A percentile compares a stretch with the other conserved stretches of the same genome.
Conservation (phyloP, 2,888 invertebrate genomes). For the Furcula furcula region DNA sequence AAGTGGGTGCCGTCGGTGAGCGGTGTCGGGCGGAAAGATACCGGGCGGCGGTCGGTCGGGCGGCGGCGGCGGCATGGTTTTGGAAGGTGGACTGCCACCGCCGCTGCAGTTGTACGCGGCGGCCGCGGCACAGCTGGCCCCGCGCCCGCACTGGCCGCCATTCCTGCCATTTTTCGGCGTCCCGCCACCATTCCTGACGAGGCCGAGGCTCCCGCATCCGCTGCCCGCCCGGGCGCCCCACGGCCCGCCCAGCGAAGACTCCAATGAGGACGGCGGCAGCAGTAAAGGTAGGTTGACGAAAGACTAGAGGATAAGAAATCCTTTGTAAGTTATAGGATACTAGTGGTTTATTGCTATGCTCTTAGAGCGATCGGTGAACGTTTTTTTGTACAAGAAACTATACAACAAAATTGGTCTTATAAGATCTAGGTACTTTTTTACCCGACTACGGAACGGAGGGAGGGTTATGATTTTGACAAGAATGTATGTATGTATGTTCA, state of each 20-base stretch:
- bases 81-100: slow-evolving; percentile 86
- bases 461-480: too few species aligned
- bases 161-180: slow-evolving; percentile 83
- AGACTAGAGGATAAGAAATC: too few species aligned
- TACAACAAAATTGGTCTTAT: too few species aligned
- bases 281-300: slow-evolving; percentile 71
- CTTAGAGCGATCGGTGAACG: too few species aligned
- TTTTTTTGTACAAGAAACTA: too few species aligned
- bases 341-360: too few species aligned
- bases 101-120: slow-evolving; percentile 87
- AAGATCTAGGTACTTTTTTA: too few species aligned
- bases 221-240: slow-evolving; percentile 67
- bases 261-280: slow-evolving; percentile 78
- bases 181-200: slow-evolving; percentile 80
- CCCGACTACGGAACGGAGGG: too few species aligned
- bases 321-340: too few species aligned
- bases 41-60: slow-evolving; percentile 48
- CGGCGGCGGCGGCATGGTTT: slow-evolving; percentile 80
- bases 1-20: slow-evolving; percentile 28
- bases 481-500: too few species aligned
- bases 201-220: slow-evolving; percentile 67
- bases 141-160: slow-evolving; percentile 83
- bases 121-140: slow-evolving; percentile 83
- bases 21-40: slow-evolving; percentile 56
- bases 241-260: slow-evolving; percentile 79